These are phyloP conservation scores for Oryzias woworae DNA, from an alignment of 2,113 vertebrate genomes.

Conservation along the genomic window DNA sequence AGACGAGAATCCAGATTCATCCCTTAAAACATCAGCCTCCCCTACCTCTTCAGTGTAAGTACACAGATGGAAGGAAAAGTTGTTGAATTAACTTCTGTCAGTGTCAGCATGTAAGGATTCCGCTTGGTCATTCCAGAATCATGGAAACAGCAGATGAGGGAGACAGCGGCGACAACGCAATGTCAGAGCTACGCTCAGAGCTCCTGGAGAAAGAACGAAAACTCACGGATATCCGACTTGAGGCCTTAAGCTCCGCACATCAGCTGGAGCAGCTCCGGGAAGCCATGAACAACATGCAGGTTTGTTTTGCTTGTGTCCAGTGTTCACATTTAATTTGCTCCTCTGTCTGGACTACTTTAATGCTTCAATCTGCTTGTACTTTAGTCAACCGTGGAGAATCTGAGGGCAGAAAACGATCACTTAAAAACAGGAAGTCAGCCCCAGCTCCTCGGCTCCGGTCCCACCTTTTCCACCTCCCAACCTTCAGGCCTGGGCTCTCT, in stretches of 20 bases:
- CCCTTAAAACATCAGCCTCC: conserved; percentile 80
- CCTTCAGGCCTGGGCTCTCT: conserved; percentile 79
- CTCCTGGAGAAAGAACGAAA: conserved; percentile 96
- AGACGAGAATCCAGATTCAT: conserved; percentile 68
- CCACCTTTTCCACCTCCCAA: conserved; percentile 78
- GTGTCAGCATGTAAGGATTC: conserved; percentile 2
- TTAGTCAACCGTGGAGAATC: conserved; percentile 89
- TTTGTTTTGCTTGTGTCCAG: conserved; percentile 47
- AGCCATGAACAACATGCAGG: conserved; percentile 98
- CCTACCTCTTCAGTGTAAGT: conserved; percentile 81
- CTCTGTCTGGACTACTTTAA: background rate
- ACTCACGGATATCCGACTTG: conserved; percentile 92
- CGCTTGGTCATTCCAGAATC: conserved; percentile 68
- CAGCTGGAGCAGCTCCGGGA: conserved; percentile 93
- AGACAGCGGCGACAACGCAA: conserved; percentile 86
- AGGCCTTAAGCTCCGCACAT: conserved; percentile 93
- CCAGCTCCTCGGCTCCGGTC: conserved; percentile 66
- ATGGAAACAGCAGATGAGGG: conserved; percentile 80
- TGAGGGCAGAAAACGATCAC: conserved; percentile 92
- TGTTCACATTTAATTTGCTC: background rate
- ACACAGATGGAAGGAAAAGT: background rate
- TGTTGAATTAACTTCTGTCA: background rate
- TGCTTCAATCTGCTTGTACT: conserved; percentile 5
- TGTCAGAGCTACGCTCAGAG: conserved; percentile 90
- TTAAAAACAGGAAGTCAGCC: conserved; percentile 84